Base-by-base conservation (phyloP, 2,113 vertebrate genomes). In the Nothoprocta perdicaria region DNA sequence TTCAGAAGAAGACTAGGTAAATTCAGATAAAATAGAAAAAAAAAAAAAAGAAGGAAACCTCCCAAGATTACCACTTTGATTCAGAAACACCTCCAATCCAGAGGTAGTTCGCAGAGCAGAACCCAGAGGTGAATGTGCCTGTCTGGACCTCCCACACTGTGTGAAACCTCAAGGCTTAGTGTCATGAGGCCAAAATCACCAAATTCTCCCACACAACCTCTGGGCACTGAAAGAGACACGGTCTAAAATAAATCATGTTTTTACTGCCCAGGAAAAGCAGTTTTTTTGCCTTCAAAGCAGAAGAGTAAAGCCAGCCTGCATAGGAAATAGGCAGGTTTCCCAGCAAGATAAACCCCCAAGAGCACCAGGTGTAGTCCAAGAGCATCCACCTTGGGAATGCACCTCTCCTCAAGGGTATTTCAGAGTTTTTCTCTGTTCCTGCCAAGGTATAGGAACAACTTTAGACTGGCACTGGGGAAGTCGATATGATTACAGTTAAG, bases 81-180 rank as follows among this genome's bases (percentile, higher is more conserved):
- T 61, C 68, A 78, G 8, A 61, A 81, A 50, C 0, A 0, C 15
- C 27, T 88, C 26, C 78, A 80, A 71, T 45, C 14, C 6, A 52
- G 31, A 80, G 7, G 19, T 10, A 55, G 21, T 10, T 88, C 33
- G 38, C 16, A 53, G 38, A 52, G 15, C 63, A 50, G 45, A 31
- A 33, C 43, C 12, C n/a, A 45, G 27, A 90, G 22, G 16, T 60
- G 12, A 72, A 74, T 7, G 15, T 29, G 16, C 2, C 5, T 89
- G 0, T 14, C 18, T 78, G 21, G 0, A 6, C 6, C 27, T 5
- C 21, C 29, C 13, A 5, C 38, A 3, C 21, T 1, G 1, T 41
- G 31, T 46, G 57, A 83, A 78, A 16, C 57, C 9, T 63, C 21
- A 75, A 67, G 52, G 19, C 6, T 45, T 14, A 4, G 14, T 53